Conservation (phyloP, 2,888 invertebrate genomes). For the Aethes cnicana region DNA sequence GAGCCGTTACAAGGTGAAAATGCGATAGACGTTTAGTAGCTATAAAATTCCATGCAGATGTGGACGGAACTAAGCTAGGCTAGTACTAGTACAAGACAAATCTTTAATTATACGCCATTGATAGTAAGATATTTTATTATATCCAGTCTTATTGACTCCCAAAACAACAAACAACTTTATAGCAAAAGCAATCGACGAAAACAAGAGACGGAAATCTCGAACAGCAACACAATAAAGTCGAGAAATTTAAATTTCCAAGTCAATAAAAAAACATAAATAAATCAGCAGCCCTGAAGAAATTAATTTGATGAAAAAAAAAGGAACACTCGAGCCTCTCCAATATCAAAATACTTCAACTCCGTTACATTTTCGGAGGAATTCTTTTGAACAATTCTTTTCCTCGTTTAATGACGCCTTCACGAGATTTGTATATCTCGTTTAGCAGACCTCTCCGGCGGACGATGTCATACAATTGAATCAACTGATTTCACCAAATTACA, state of each 20-base stretch:
- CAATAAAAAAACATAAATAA: conserved; percentile 9
- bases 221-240: neutral
- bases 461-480: conserved; percentile 52
- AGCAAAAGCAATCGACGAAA: too few species aligned
- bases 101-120: too few species aligned
- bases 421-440: conserved; percentile 28
- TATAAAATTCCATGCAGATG: too few species aligned
- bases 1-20: too few species aligned
- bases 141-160: too few species aligned
- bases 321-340: conserved; percentile 21
- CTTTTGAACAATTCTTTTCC: conserved; percentile 24
- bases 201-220: neutral
- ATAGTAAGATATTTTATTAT: too few species aligned
- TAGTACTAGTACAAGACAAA: too few species aligned
- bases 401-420: conserved; percentile 26
- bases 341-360: conserved; percentile 25
- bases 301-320: conserved; percentile 13
- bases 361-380: conserved; percentile 21
- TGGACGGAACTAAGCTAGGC: too few species aligned
- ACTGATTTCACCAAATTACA: conserved; percentile 53
- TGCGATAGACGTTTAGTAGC: too few species aligned
- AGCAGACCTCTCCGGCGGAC: conserved; percentile 28
- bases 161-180: too few species aligned
- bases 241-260: neutral
- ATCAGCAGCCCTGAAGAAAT: conserved; percentile 11